Evolutionary conservation across 2,113 vertebrate species (phyloP).

Genomic region (Cyprinus carpio): DNA sequence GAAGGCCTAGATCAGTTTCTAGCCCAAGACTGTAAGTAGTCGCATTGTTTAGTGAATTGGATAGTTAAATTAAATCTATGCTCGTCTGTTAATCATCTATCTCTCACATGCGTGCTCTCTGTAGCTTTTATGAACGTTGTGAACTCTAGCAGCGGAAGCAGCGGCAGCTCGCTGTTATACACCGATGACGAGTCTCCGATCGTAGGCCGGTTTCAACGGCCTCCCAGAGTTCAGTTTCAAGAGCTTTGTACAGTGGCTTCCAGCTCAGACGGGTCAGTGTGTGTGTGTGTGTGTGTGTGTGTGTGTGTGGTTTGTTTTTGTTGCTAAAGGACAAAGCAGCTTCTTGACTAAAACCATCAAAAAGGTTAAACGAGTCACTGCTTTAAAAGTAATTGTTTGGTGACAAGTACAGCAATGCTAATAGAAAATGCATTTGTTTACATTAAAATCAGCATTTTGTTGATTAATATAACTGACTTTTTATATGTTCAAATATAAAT

Average conservation of each 20-base stretch:
- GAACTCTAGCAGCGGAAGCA: slow-evolving; percentile 37
- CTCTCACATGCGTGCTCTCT: neutral
- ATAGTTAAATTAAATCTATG: neutral
- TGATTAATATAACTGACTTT: too few relatives aligned
- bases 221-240: slow-evolving; percentile 78
- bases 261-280: slow-evolving; percentile 72
- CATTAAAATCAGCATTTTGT: neutral
- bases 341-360: neutral
- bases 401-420: neutral
- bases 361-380: neutral
- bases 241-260: slow-evolving; percentile 85
- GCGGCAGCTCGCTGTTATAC: slow-evolving; percentile 54
- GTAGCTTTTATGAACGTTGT: slow-evolving; percentile 47
- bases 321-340: slow-evolving; percentile 20
- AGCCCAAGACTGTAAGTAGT: slow-evolving; percentile 75
- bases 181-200: slow-evolving; percentile 74
- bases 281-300: too few relatives aligned
- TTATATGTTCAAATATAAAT: too few relatives aligned
- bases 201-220: slow-evolving; percentile 60
- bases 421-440: neutral
- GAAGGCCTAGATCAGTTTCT: slow-evolving; percentile 81
- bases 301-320: neutral
- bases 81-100: neutral
- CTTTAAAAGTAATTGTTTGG: neutral
- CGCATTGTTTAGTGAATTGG: neutral